phyloP scores from a whole-genome alignment of 2,888 invertebrate genomes.

The Hirtodrosophila cameraria region DNA sequence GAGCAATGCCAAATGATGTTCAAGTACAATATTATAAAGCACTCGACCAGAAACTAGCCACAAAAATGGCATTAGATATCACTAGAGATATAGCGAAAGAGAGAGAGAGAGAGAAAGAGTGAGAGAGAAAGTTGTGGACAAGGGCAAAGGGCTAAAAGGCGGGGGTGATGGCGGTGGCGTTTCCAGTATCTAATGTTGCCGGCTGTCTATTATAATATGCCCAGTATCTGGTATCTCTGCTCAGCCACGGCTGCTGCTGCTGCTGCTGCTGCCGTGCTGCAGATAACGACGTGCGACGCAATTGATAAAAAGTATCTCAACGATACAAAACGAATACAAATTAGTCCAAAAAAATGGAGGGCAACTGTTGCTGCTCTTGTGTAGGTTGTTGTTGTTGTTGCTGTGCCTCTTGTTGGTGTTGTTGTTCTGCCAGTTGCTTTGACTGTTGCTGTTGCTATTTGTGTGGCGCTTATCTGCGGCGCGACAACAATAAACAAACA shows the following conservation, averaged over 20 bases:
- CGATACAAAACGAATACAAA: slow-evolving; percentile 51
- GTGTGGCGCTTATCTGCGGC: slow-evolving; percentile 42
- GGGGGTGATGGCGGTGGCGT: background rate
- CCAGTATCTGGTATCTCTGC: slow-evolving; percentile 38
- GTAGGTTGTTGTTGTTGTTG: background rate
- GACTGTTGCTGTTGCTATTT: slow-evolving; percentile 8
- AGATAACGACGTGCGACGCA: slow-evolving; percentile 68
- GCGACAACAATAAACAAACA: slow-evolving; percentile 59
- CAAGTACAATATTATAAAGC: slow-evolving; percentile 48
- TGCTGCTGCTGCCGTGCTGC: slow-evolving; percentile 25
- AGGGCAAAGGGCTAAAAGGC: slow-evolving; percentile 36
- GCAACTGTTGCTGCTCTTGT: slow-evolving; percentile 38
- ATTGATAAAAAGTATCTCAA: slow-evolving; percentile 63
- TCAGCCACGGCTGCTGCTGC: slow-evolving; percentile 22
- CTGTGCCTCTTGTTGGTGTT: background rate
- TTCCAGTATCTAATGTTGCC: slow-evolving; percentile 32
- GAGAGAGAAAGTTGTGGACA: slow-evolving; percentile 1
- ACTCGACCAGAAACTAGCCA: slow-evolving; percentile 8
- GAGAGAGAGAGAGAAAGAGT: too few relatives aligned
- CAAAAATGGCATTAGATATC: slow-evolving; percentile 17
- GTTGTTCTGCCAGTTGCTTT: too few relatives aligned
- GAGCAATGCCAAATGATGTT: slow-evolving; percentile 43
- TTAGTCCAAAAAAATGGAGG: slow-evolving; percentile 37
- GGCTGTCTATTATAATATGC: slow-evolving; percentile 18
- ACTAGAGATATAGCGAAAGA: too few relatives aligned